Base-by-base conservation (phyloP, 2,888 invertebrate genomes). In the Andrena praecox region DNA sequence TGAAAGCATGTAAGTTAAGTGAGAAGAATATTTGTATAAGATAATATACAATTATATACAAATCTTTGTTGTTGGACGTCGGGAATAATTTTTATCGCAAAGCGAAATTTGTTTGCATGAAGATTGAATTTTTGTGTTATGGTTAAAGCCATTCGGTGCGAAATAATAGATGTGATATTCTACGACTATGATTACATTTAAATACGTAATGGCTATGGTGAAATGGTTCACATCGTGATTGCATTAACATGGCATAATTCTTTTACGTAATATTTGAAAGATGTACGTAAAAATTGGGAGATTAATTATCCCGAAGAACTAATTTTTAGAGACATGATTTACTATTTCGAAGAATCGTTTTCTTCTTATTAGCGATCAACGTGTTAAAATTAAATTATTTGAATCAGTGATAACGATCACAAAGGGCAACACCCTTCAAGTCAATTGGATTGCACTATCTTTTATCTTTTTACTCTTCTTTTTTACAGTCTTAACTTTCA, bases 401-500 rank as follows among this genome's bases (percentile, higher is more conserved):
- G 27, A 63, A 78, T 63, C 50, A 50, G 54, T 64, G n/a, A 62
- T 78, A 56, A 78, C 20, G 10, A 66, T 63, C 56, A 68, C 62
- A 54, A 70, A 77, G 33, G 27, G 54, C 77, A 72, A 78, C 76
- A 64, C 63, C 35, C 48, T 78, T 68, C 79, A 86, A 75, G 63
- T 85, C 56, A 87, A 74, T 77, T 87, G 84, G 20, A 87, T 85
- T 85, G 81, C 80, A 88, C 84, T 74, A 79, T 85, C 74, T 79
- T 86, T 84, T 29, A 82, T 87, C 64, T 84, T 83, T 10, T 80
- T 78, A 76, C 31, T 87, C 48, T 91, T 90, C 72, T 90, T 90
- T 69, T 90, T 89, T 31, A 87, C 66, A 76, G 87, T 74, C 71
- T 91, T 91, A 7, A 88, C 71, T 71, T 91, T 91, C 56, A 86